A percentile compares a stretch with the other conserved stretches of the same genome.
These are phyloP conservation scores for Pelagia noctiluca DNA, from an alignment of 30 jellyfish, hydroid and myxozoan species.

Conservation along the genomic window DNA sequence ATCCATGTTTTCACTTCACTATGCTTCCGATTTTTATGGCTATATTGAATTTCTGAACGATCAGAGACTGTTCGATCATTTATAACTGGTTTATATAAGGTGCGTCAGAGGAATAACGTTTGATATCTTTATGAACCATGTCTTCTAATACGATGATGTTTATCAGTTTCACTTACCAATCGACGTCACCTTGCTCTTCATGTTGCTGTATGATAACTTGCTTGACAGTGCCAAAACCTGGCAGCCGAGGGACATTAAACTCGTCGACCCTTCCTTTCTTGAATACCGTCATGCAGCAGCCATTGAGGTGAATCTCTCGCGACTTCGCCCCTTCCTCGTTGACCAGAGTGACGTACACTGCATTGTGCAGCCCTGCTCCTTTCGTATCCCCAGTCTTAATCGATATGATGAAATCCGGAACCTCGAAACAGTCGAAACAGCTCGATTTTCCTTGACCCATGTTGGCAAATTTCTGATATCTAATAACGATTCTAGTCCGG, in stretches of 20 bases:
- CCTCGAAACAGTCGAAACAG: slow-evolving; percentile 91
- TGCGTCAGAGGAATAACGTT: too few relatives aligned
- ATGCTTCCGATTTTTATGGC: too few relatives aligned
- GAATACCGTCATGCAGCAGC: slow-evolving; percentile 97
- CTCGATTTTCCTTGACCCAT: slow-evolving; percentile 92
- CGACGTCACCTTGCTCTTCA: slow-evolving; percentile 94
- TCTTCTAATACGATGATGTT: too few relatives aligned
- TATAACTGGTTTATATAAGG: too few relatives aligned
- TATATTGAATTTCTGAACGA: too few relatives aligned
- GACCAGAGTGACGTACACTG: slow-evolving; percentile 74
- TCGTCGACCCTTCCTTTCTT: slow-evolving; percentile 90
- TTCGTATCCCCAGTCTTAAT: slow-evolving; percentile 97
- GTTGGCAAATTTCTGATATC: not conserved
- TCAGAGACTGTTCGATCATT: too few relatives aligned
- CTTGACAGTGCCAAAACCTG: slow-evolving; percentile 81
- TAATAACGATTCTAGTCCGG: not conserved
- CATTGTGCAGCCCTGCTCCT: slow-evolving; percentile 98
- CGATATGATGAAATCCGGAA: slow-evolving; percentile 87
- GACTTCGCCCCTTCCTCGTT: slow-evolving; percentile 82
- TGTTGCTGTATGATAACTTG: slow-evolving; percentile 77
- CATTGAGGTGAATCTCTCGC: slow-evolving; percentile 83
- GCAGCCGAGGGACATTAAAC: slow-evolving; percentile 75
- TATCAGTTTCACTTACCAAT: too few relatives aligned
- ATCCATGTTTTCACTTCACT: too few relatives aligned
- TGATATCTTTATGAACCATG: too few relatives aligned